A percentile compares a stretch with the other conserved stretches of the same genome.
phyloP scores from a whole-genome alignment of 2,113 vertebrate species.

The Hiodon tergisus region DNA sequence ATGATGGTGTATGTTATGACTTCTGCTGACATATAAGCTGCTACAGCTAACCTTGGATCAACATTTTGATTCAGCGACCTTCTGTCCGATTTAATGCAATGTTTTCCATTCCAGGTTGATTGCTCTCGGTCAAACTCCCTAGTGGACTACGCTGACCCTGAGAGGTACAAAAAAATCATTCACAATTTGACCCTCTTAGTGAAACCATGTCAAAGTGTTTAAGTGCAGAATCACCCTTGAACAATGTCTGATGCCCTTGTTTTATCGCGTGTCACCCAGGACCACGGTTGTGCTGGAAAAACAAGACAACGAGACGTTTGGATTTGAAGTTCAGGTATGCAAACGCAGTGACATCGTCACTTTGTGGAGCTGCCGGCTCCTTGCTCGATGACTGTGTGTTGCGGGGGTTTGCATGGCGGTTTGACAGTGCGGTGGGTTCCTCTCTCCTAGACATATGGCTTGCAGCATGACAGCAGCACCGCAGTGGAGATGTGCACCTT shows the following conservation, averaged over 20 bases:
- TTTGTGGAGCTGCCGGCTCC: neutral
- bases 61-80: neutral
- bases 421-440: neutral
- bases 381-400: neutral
- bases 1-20: no score
- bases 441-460: slow-evolving; percentile 55
- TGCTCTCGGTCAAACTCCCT: slow-evolving; percentile 43
- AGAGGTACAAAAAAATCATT: slow-evolving; percentile 50
- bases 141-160: slow-evolving; percentile 64
- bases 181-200: neutral
- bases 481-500: slow-evolving; percentile 53
- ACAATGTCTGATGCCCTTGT: neutral
- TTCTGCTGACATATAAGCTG: no score
- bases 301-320: slow-evolving; percentile 69
- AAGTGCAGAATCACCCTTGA: neutral
- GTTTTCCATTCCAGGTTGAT: slow-evolving; percentile 48
- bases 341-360: neutral
- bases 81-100: slow-evolving; percentile 28
- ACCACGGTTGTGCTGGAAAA: slow-evolving; percentile 51
- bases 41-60: no score
- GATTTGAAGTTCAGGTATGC: slow-evolving; percentile 79
- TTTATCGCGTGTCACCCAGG: slow-evolving; percentile 16
- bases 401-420: neutral
- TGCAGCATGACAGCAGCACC: slow-evolving; percentile 41
- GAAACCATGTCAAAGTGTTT: neutral